These are phyloP conservation scores for Drosophila robusta DNA, from an alignment of 2,888 invertebrate species.

Conservation along the genomic window DNA sequence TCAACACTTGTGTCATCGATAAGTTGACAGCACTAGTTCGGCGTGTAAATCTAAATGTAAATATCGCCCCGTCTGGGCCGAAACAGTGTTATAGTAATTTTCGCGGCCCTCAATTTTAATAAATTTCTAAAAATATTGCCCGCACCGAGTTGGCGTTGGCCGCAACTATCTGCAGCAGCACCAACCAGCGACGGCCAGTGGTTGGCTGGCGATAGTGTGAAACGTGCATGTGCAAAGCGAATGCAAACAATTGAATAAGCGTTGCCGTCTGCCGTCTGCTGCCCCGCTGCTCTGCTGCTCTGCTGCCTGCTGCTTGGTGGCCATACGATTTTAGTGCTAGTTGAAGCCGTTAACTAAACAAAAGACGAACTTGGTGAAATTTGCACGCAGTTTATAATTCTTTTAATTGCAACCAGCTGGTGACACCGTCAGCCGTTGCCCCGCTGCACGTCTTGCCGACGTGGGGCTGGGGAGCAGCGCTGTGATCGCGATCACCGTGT, in stretches of 20 bases:
- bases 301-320: constrained; percentile 20
- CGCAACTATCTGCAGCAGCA: constrained; percentile 18
- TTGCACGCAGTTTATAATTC: constrained; percentile 20
- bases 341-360: constrained; percentile 34
- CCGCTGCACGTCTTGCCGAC: constrained; percentile 22
- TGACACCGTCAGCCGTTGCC: constrained; percentile 8
- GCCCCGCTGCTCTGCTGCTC: constrained; percentile 21
- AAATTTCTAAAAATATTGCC: constrained; percentile 47
- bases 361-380: constrained; percentile 32
- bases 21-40: constrained; percentile 39
- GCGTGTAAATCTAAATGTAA: constrained; percentile 63
- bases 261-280: constrained; percentile 42
- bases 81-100: constrained; percentile 43
- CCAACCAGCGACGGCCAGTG: constrained; percentile 34
- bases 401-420: constrained; percentile 48
- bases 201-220: constrained; percentile 33
- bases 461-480: constrained; percentile 35
- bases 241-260: constrained; percentile 74
- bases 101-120: constrained; percentile 8
- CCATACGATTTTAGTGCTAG: constrained; percentile 18
- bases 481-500: constrained; percentile 47
- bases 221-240: constrained; percentile 58
- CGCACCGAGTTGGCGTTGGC: not conserved
- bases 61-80: constrained; percentile 55
- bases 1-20: constrained; percentile 29